Base-by-base conservation (phyloP, 2,888 invertebrate species). In the Lochmaea crataegi region DNA sequence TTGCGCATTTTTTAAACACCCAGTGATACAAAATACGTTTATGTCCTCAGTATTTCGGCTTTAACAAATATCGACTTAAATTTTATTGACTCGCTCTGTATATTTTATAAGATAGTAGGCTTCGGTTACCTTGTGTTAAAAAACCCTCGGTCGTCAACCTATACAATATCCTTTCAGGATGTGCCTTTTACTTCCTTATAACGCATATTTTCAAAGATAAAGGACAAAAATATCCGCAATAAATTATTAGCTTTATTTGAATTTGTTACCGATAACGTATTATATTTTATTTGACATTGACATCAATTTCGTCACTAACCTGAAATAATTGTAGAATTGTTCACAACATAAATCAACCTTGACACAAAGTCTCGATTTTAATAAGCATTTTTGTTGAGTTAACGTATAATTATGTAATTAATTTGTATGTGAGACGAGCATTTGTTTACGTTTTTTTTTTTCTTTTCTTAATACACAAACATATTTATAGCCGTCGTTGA, bases 291-390 rank as follows among this genome's bases (percentile, higher is more conserved):
- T 12, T 51, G 51, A 51, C 51, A 51, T 51, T 51, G 51, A 51
- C 51, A 51, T 51, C 11, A 7, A 51, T 51, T 51, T 51, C 51
- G n/a, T 51, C 51, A 51, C 4, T 7, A 6, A 16, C 51, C n/a
- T 51, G n/a, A 51, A 51, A n/a, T 51, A 51, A 51, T 51, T n/a
- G n/a, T n/a, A 51, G 14, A n/a, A 51, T 51, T 51, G 51, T 51
- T 51, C n/a, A n/a, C 51, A 12, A 14, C n/a, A n/a, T 51, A 51
- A 51, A n/a, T 51, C n/a, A 51, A 51, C 51, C 51, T 51, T 51
- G 51, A 51, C 51, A 51, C 51, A 51, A 51, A 51, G 51, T 51
- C n/a, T 14, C 51, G 51, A n/a, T n/a, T 51, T n/a, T 7, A 51
- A 16, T n/a, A 51, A 16, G 14, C 51, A 51, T 51, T 51, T 51